Evolutionary conservation across 1,140 invertebrate species (phyloP), one percentile per base, ranked within the genome.

Genomic region (Drosophila navojoa): DNA sequence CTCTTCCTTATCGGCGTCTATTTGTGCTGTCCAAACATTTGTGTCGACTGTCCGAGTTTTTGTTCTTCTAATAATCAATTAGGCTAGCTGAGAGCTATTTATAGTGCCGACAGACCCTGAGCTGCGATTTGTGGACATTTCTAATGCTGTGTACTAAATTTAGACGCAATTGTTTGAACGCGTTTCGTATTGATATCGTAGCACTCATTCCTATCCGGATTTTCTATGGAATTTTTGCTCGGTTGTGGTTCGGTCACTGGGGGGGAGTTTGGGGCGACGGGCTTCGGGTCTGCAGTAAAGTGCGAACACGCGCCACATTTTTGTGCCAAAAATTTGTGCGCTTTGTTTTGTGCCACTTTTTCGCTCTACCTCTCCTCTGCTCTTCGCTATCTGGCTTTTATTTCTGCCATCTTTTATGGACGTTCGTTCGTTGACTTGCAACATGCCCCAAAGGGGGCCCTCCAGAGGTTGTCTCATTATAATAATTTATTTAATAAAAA

Each of bases 401-500:
- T 57, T 54, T 40, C 10, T 50, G 45, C 44, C 25, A 15, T 29
- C 15, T 71, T 54, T 35, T 11, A 11, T 19, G 40, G 13, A 27
- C 42, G 60, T 22, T 22, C 73, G 68, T 59, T 76, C 69, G 61
- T 76, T 72, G 73, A 76, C 69, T 72, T 72, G 61, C 61, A 67
- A 72, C 61, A 52, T 55, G 60, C 59, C 61, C 25, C 53, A 59
- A 54, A 40, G 63, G 47, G n/a, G 29, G 13, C 53, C 22, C 9
- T 38, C 16, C 35, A 27, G 22, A 47, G 38, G 13, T 22, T 44
- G 40, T 53, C 81, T 80, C 70, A 85, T 85, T 85, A 86, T 70
- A 84, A 84, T 77, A 85, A 85, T 85, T 85, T 85, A 85, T 85
- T 85, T 77, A 85, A 85, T 85, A 85, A 85, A 85, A 86, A 86